Evolutionary conservation across 1,140 invertebrate species (phyloP).

Genomic region (Drosophila burlai): DNA sequence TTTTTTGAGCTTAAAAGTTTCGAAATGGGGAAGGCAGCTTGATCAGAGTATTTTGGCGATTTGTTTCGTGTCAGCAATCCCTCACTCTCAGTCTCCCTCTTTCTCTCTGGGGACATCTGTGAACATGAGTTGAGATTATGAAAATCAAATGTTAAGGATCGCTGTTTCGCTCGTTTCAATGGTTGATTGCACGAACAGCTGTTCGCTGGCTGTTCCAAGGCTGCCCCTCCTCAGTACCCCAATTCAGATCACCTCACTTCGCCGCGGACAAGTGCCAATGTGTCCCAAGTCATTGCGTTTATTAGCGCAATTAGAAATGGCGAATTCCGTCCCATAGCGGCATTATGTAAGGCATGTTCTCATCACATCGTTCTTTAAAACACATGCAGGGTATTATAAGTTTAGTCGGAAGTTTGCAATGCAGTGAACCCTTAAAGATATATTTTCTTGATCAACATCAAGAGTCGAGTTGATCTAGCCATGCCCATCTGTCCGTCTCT

Average conservation of each 20-base stretch:
- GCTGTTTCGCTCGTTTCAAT: conserved; percentile 55
- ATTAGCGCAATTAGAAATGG: conserved; percentile 49
- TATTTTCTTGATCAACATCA: no score
- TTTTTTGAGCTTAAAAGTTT: conserved; percentile 43
- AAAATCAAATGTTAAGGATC: conserved; percentile 61
- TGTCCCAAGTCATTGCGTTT: conserved; percentile 52
- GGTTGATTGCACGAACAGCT: conserved; percentile 80
- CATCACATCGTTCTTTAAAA: not conserved
- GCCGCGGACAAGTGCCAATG: conserved; percentile 58
- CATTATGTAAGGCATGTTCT: conserved; percentile 33
- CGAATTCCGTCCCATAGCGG: conserved; percentile 8
- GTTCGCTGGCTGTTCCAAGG: conserved; percentile 45
- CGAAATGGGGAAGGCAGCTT: conserved; percentile 20
- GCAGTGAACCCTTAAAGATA: no score
- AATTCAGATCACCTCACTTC: conserved; percentile 29
- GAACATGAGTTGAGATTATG: no score
- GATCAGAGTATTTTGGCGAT: conserved; percentile 43
- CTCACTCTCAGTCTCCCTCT: conserved; percentile 54
- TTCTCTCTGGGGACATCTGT: not conserved
- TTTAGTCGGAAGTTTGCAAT: no score
- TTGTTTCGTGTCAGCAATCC: conserved; percentile 79
- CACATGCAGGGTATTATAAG: no score
- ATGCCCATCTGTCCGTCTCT: no score
- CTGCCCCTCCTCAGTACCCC: conserved; percentile 8
- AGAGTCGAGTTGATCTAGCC: no score